Evolutionary conservation across 2,797 vertebrate genomes (phyloP), one percentile per base, ranked within the genome.

Genomic region (Eulemur coronatus): DNA sequence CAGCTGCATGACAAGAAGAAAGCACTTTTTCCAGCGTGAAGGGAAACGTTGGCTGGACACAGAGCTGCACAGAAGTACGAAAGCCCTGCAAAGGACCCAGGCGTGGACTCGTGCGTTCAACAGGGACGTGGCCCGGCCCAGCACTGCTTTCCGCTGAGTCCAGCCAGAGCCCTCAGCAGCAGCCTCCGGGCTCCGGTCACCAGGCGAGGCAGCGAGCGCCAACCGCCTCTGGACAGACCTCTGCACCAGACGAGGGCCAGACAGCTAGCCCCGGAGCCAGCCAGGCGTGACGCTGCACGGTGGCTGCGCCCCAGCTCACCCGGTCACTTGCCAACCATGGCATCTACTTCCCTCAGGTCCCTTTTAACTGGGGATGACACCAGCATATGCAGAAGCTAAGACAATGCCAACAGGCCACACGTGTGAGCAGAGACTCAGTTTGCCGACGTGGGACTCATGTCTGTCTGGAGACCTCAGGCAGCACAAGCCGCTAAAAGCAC

Each of bases 61-160:
- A 1, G 10, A 28, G 9, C 41, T 48, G 85, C 10, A 30, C 73
- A 14, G 61, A 65, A 57, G 18, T n/a, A 46, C 2, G 20, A 30
- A 50, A 2, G 38, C 4, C 63, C 4, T 3, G 1, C 3, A 26
- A 59, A 72, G 15, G 24, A 61, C 2, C 0, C 52, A 38, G 1
- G 0, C 0, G 17, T 1, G 41, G 50, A 52, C 22, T 12, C 0
- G 1, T 4, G 5, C 52, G 12, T 28, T 46, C 20, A 35, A 43
- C 72, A n/a, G 38, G 33, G n/a, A 22, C 28, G 0, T 7, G 41
- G 7, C 18, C 28, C 13, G 5, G 41, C 72, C 35, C 50, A 38
- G 35, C 20, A 8, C n/a, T 22, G n/a, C 17, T 35, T 69, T 38
- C 35, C 11, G 10, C 35, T 24, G 67, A 69, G 18, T 22, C 35